Conservation (phyloP, 2,113 vertebrate genomes). For the Capricornis sumatraensis region DNA sequence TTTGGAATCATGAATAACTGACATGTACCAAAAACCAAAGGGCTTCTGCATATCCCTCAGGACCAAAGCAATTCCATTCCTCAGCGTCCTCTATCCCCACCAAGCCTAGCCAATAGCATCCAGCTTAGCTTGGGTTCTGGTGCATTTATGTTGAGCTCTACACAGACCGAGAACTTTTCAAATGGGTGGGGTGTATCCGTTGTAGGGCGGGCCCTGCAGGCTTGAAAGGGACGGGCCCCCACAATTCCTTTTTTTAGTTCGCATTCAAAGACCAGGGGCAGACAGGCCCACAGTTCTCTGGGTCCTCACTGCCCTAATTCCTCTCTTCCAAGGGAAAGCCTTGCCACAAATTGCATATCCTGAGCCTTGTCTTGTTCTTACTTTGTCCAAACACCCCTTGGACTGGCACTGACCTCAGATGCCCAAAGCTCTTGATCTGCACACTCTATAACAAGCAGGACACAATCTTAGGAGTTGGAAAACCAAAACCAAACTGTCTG, state of each 20-base stretch:
- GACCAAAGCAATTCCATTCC: background rate
- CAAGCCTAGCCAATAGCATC: background rate
- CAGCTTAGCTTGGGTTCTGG: background rate
- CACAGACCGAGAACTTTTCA: background rate
- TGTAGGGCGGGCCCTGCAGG: background rate
- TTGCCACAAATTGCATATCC: constrained; percentile 69
- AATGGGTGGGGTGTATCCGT: constrained; percentile 1
- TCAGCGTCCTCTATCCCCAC: background rate
- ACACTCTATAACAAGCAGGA: constrained; percentile 36
- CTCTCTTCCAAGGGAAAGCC: constrained; percentile 50
- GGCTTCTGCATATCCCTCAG: background rate
- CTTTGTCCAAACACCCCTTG: constrained; percentile 11
- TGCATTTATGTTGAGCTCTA: background rate
- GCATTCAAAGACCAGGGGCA: constrained; percentile 28
- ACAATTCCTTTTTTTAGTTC: constrained; percentile 65
- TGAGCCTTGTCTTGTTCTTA: background rate
- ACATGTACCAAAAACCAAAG: background rate
- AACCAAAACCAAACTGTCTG: constrained; percentile 41
- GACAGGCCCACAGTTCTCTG: background rate
- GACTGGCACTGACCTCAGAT: background rate
- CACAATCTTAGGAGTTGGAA: constrained; percentile 34
- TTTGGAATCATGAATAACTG: background rate
- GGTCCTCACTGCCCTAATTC: constrained; percentile 43
- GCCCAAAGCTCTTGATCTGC: background rate
- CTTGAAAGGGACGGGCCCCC: constrained; percentile 48